Evolutionary conservation across 2,113 vertebrate genomes (phyloP).

Genomic region (Pelusios castaneus): DNA sequence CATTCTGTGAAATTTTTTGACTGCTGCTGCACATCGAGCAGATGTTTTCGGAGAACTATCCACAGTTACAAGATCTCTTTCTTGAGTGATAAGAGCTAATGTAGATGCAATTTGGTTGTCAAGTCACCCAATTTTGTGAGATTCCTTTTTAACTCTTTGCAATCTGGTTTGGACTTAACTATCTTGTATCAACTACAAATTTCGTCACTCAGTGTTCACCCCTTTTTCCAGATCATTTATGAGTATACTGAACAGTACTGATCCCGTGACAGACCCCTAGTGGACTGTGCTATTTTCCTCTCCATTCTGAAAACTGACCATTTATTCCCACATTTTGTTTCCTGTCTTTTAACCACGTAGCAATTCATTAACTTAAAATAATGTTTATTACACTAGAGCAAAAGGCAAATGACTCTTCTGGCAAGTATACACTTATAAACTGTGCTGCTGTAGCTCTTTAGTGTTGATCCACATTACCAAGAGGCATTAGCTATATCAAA

Average conservation of each 20-base stretch:
- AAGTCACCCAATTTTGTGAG: background rate
- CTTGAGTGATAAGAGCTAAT: background rate
- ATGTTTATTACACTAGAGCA: background rate
- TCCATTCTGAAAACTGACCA: background rate
- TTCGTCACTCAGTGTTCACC: no score
- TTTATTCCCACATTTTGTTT: background rate
- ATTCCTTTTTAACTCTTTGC: background rate
- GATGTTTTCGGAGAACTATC: background rate
- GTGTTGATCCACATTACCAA: background rate
- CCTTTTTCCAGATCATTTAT: background rate
- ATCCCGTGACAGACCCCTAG: background rate
- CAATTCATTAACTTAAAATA: background rate
- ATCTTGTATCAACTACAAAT: background rate
- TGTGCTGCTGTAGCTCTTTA: background rate
- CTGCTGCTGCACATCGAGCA: background rate
- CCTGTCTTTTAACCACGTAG: background rate
- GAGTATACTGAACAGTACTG: background rate
- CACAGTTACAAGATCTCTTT: background rate
- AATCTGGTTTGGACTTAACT: background rate
- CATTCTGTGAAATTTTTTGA: background rate
- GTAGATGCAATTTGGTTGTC: background rate
- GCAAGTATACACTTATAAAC: background rate
- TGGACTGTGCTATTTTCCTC: background rate
- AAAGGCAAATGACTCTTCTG: background rate
- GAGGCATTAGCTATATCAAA: background rate